These are phyloP conservation scores for Teleogryllus oceanicus DNA, from an alignment of 2,888 invertebrate genomes.

Conservation along the genomic window DNA sequence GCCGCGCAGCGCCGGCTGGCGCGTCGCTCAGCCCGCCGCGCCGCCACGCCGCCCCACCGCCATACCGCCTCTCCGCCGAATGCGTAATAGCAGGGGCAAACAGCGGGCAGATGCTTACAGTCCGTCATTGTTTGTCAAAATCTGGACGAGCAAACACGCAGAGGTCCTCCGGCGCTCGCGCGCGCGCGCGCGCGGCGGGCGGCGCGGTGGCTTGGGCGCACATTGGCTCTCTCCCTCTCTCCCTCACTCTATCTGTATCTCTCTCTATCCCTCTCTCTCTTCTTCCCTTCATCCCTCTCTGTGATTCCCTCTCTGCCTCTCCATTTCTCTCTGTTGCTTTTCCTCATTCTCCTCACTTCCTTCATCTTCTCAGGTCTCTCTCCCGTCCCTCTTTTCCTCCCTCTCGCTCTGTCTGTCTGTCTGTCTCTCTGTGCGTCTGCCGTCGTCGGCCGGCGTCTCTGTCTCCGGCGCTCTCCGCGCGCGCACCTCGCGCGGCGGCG, in stretches of 20 bases:
- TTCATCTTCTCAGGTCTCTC: background rate
- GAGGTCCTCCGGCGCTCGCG: background rate
- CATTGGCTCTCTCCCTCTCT: background rate
- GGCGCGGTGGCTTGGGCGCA: background rate
- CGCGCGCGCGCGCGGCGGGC: background rate
- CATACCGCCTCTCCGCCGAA: background rate
- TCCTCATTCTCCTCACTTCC: background rate
- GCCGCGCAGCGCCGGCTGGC: too few species aligned
- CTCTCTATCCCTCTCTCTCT: background rate
- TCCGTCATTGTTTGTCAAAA: slow-evolving; percentile 18
- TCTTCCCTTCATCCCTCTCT: background rate
- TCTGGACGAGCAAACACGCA: slow-evolving; percentile 9
- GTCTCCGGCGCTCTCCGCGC: too few species aligned
- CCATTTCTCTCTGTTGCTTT: background rate
- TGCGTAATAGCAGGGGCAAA: slow-evolving; percentile 9
- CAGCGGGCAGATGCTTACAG: background rate
- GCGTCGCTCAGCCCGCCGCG: too few species aligned
- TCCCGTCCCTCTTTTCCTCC: background rate
- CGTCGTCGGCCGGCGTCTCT: too few species aligned
- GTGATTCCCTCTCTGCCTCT: background rate
- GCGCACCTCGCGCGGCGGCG: too few species aligned
- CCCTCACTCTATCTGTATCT: background rate
- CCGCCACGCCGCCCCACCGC: too few species aligned
- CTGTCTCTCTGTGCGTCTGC: too few species aligned
- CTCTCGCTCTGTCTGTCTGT: too few species aligned